Percentiles rank a stretch among this genome's conserved stretches.
Evolutionary conservation across 92 coral and sea anemone species (phyloP).

Genomic region (Desmophyllum pertusum): DNA sequence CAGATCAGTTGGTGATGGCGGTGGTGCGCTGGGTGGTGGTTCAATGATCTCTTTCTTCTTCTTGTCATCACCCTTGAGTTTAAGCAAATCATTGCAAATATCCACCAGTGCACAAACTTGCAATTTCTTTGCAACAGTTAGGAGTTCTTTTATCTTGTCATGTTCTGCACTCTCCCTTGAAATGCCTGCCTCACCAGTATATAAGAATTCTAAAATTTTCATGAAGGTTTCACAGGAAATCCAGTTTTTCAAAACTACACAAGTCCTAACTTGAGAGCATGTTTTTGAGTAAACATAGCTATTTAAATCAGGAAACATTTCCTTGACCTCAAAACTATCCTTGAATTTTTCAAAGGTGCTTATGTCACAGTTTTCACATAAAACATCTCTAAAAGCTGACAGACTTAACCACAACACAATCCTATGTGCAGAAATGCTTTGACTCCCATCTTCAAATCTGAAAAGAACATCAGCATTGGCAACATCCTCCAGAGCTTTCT

Average conservation of each 20-base stretch:
- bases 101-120: slow-evolving; percentile 37
- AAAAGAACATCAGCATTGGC: slow-evolving; percentile 60
- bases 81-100: slow-evolving; percentile 25
- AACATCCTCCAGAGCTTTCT: slow-evolving; percentile 24
- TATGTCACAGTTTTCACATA: not conserved
- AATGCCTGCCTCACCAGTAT: slow-evolving; percentile 48
- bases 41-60: not conserved
- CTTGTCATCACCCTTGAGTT: not conserved
- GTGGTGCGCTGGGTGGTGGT: not conserved
- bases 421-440: slow-evolving; percentile 63
- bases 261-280: not conserved
- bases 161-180: slow-evolving; percentile 35
- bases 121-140: slow-evolving; percentile 41
- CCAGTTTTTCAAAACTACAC: slow-evolving; percentile 40
- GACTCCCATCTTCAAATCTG: slow-evolving; percentile 55
- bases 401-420: slow-evolving; percentile 63
- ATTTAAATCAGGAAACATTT: not conserved
- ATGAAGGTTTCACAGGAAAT: slow-evolving; percentile 47
- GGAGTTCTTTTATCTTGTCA: slow-evolving; percentile 25
- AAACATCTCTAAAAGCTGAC: slow-evolving; percentile 49
- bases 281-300: not conserved
- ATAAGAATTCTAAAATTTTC: slow-evolving; percentile 54
- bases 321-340: slow-evolving; percentile 1
- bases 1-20: not conserved
- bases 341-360: not conserved